Evolutionary conservation across 2,888 invertebrate genomes (phyloP).

Genomic region (Epirrhoe alternata): DNA sequence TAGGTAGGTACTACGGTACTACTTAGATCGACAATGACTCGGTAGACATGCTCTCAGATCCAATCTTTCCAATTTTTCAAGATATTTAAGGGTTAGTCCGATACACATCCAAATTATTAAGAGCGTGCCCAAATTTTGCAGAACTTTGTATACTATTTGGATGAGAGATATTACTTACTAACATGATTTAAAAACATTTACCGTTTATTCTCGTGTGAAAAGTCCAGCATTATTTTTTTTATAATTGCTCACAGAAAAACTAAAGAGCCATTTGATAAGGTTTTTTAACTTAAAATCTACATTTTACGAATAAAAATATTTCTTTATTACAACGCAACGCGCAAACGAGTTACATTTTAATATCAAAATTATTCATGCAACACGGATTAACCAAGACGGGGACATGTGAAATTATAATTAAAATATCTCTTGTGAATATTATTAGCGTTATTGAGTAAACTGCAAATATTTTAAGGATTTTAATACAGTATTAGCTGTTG

Average conservation of each 20-base stretch:
- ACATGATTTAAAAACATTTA: too few relatives aligned
- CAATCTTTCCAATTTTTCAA: too few relatives aligned
- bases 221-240: too few relatives aligned
- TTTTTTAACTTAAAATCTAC: neutral
- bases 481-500: constrained; percentile 65
- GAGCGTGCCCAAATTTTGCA: too few relatives aligned
- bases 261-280: neutral
- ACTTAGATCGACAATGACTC: too few relatives aligned
- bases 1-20: too few relatives aligned
- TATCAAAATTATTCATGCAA: constrained; percentile 57
- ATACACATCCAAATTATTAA: too few relatives aligned
- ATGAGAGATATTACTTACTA: too few relatives aligned
- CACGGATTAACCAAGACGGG: constrained; percentile 63
- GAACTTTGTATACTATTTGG: too few relatives aligned
- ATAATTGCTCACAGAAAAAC: neutral
- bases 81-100: too few relatives aligned
- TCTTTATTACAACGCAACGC: constrained; percentile 14
- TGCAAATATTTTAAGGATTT: constrained; percentile 67
- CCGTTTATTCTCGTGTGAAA: too few relatives aligned
- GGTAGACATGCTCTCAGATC: too few relatives aligned
- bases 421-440: constrained; percentile 67
- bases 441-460: constrained; percentile 53
- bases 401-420: constrained; percentile 71
- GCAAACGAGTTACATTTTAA: constrained; percentile 45
- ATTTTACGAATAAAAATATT: constrained; percentile 16